phyloP scores from a whole-genome alignment of 2,797 vertebrate species.

The Sebastes nivosus region DNA sequence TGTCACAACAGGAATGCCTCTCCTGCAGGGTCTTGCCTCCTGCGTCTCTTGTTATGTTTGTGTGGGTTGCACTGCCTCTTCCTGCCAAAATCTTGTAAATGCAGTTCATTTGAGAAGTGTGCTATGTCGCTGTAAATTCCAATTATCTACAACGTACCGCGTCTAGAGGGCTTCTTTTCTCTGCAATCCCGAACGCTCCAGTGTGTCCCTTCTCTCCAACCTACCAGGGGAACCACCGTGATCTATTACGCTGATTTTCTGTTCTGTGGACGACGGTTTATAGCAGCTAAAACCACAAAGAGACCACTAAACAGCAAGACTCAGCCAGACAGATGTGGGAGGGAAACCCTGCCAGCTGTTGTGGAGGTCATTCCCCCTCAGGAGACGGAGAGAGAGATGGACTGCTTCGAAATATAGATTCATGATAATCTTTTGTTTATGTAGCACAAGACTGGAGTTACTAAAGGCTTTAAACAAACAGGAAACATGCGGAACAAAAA shows the following conservation, averaged over 20 bases:
- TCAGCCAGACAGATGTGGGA: constrained; percentile 63
- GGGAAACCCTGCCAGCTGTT: constrained; percentile 54
- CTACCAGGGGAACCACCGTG: neutral
- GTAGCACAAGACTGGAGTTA: neutral
- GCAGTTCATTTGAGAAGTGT: constrained; percentile 21
- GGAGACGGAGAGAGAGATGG: constrained; percentile 19
- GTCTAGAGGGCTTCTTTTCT: neutral
- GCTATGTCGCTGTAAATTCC: constrained; percentile 14
- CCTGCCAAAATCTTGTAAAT: constrained; percentile 33
- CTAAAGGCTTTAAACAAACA: neutral
- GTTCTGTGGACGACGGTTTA: constrained; percentile 50
- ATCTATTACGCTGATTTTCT: constrained; percentile 41
- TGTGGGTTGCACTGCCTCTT: constrained; percentile 42
- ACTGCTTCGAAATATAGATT: constrained; percentile 8
- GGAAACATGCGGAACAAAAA: neutral
- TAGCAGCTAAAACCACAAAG: constrained; percentile 44
- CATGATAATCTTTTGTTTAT: constrained; percentile 17
- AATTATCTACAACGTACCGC: constrained; percentile 12
- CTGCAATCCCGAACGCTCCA: neutral
- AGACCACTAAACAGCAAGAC: constrained; percentile 45
- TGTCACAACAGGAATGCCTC: constrained; percentile 68
- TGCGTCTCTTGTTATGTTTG: constrained; percentile 49
- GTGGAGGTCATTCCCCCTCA: constrained; percentile 40
- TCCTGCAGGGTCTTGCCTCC: constrained; percentile 73
- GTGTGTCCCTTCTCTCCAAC: constrained; percentile 21